Evolutionary conservation across 2,113 vertebrate genomes (phyloP), one percentile per base, ranked within the genome.

Genomic region (Nycticebus coucang): DNA sequence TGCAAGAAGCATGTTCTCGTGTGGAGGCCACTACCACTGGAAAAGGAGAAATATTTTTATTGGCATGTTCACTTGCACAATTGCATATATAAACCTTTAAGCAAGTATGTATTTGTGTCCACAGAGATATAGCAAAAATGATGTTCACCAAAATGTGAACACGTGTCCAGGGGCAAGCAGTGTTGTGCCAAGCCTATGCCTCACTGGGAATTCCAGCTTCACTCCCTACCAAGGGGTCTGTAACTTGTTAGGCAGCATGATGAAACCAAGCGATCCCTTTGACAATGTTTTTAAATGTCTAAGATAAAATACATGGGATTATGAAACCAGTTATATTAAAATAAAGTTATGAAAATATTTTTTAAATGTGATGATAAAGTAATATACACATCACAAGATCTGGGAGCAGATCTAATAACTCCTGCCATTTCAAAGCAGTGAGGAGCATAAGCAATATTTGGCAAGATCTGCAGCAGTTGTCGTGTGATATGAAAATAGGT

Each of bases 291-390:
- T 64, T 45, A 87, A 68, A 88, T 72, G 41, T 64, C 60, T 88
- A 64, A 88, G 62, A 89, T 89, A 85, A 86, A 96, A 75, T 57
- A 5, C 1, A 4, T 33, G 75, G 35, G 50, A 59, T 80, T 85
- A 37, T 22, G 85, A 75, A 92, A 35, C 24, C 19, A 37, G 60
- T 59, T 80, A 37, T 86, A 59, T 64, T 60, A 82, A 91, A 94
- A 68, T 81, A 50, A 91, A 75, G 33, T 75, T 75, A 41, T 62
- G 53, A 75, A 79, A 60, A 41, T 93, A 89, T 79, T 81, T 87
- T 53, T 53, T 22, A 66, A 68, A 87, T 33, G 22, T 69, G 86
- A 75, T 93, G n/a, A 45, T 19, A 85, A 17, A 66, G 22, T 57
- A 89, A 79, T 45, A 69, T 81, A 81, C 41, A 50, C 81, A 86